These are phyloP conservation scores for Troides oblongomaculatus DNA, from an alignment of 2,888 invertebrate species.

Conservation along the genomic window DNA sequence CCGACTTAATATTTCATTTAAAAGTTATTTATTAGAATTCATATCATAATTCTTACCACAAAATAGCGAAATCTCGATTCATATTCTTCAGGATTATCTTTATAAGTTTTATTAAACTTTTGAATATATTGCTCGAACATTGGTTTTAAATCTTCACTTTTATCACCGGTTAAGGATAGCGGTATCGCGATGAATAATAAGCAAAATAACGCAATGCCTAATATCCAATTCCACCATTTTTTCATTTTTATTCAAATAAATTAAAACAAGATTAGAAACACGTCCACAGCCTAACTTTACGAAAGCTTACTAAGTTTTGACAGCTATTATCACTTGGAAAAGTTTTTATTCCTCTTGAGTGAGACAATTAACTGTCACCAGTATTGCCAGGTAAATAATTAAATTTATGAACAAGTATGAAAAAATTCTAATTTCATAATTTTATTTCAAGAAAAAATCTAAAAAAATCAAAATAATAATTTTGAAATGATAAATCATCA, in stretches of 20 bases:
- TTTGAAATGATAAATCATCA: too few species aligned
- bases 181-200: conserved; percentile 66
- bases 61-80: conserved; percentile 73
- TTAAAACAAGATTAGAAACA: conserved; percentile 20
- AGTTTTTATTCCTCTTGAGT: not conserved
- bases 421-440: too few species aligned
- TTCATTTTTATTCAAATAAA: conserved; percentile 48
- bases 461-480: too few species aligned
- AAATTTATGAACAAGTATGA: too few species aligned
- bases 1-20: not conserved
- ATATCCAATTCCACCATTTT: conserved; percentile 71
- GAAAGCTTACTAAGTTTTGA: conserved; percentile 13
- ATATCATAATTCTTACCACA: conserved; percentile 60
- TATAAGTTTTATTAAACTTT: conserved; percentile 79
- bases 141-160: conserved; percentile 50
- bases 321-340: not conserved
- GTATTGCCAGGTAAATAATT: too few species aligned
- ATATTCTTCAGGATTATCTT: conserved; percentile 68
- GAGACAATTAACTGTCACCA: too few species aligned
- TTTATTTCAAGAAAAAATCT: too few species aligned
- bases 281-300: conserved; percentile 8
- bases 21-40: conserved; percentile 22
- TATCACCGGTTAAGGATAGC: conserved; percentile 44
- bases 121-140: conserved; percentile 74
- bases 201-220: conserved; percentile 55